Percentiles rank a stretch among this genome's conserved stretches.
Conservation (phyloP, 2,113 vertebrate species). For the Panthera leo region DNA sequence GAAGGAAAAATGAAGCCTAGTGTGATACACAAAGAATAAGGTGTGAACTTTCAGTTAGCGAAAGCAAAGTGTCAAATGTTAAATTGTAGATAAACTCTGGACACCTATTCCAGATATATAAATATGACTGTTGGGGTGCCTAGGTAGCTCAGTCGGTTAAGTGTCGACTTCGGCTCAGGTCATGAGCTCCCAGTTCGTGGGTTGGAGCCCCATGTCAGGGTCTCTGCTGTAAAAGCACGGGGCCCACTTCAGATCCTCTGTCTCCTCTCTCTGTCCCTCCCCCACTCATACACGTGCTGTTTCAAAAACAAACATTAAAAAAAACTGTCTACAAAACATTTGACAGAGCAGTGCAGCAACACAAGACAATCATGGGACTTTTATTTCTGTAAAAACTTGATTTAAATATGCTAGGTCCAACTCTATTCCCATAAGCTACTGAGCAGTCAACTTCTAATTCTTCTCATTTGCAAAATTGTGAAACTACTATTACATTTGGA, state of each 20-base stretch:
- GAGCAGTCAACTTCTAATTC: not conserved
- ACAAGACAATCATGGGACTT: not conserved
- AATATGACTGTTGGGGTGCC: no score
- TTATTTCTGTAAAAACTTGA: not conserved
- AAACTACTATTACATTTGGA: not conserved
- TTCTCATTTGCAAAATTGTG: not conserved
- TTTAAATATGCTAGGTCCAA: not conserved
- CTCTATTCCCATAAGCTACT: not conserved
- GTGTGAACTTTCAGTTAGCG: not conserved
- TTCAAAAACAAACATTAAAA: no score
- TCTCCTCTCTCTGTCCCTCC: no score
- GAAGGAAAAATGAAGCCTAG: not conserved
- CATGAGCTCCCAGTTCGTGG: no score
- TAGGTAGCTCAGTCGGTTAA: no score
- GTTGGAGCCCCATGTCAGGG: no score
- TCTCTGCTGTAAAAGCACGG: no score
- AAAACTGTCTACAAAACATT: not conserved
- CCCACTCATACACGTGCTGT: no score
- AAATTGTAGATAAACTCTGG: not conserved
- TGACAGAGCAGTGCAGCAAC: not conserved
- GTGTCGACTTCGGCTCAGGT: no score
- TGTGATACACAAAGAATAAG: not conserved
- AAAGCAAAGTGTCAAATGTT: not conserved
- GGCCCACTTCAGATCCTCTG: no score
- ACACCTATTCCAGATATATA: not conserved